phyloP scores from a whole-genome alignment of 2,797 vertebrate genomes.

The Champsocephalus gunnari region DNA sequence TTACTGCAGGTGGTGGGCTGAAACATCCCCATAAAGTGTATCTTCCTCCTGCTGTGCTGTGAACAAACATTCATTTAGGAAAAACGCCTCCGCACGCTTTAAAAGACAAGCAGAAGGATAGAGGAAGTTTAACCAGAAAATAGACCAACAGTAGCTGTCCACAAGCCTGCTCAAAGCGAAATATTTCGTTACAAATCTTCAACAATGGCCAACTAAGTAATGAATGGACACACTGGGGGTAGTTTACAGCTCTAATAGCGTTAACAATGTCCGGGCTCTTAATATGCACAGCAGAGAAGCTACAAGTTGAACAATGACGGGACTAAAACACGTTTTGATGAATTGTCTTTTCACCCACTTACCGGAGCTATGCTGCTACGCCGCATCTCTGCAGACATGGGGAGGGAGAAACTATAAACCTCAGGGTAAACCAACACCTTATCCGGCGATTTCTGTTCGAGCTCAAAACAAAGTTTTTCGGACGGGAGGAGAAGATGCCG shows the following conservation, averaged over 20 bases:
- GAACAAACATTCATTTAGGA: constrained; percentile 9
- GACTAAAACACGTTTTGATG: not conserved
- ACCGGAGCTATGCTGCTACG: constrained; percentile 72
- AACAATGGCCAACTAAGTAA: constrained; percentile 5
- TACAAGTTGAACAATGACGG: constrained; percentile 54
- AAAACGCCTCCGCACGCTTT: constrained; percentile 31
- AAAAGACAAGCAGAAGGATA: constrained; percentile 24
- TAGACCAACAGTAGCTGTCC: not conserved
- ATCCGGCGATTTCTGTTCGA: not conserved
- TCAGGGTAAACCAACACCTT: not conserved
- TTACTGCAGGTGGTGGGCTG: constrained; percentile 52
- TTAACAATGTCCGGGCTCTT: not conserved
- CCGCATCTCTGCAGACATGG: constrained; percentile 74
- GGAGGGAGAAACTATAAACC: not conserved
- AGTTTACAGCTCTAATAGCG: not conserved
- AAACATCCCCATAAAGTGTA: not conserved
- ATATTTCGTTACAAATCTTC: not conserved
- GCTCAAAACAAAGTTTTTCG: constrained; percentile 27
- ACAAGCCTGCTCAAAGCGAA: not conserved
- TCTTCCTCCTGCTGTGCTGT: not conserved
- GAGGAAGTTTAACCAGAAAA: constrained; percentile 55
- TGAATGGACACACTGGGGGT: constrained; percentile 20
- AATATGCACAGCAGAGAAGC: constrained; percentile 2
- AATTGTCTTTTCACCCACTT: constrained; percentile 54
- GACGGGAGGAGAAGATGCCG: constrained; percentile 50